phyloP scores from a whole-genome alignment of 2,797 vertebrate genomes.

The Gallinago solitaria region DNA sequence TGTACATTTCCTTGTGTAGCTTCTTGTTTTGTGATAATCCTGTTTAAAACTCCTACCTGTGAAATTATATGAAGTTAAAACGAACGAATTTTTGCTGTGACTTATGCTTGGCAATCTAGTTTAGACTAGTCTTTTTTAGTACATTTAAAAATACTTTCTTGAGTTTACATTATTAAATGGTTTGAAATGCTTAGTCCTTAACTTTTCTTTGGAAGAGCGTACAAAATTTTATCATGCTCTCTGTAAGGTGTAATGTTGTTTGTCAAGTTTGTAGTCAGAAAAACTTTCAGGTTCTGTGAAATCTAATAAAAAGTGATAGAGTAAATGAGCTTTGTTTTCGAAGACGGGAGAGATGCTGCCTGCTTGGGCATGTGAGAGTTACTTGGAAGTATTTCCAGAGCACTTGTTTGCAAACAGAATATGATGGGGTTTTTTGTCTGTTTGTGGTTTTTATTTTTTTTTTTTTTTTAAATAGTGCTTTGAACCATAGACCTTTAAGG shows the following conservation, averaged over 20 bases:
- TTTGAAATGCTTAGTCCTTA: neutral
- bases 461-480: neutral
- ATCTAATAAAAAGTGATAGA: neutral
- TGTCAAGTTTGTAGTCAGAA: neutral
- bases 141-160: neutral
- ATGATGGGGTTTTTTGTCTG: neutral
- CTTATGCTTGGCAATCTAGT: neutral
- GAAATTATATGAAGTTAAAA: neutral
- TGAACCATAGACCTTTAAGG: neutral
- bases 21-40: neutral
- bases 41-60: neutral
- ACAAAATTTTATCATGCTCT: neutral
- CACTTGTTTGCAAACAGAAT: neutral
- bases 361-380: neutral
- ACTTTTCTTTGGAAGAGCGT: neutral
- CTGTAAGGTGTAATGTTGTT: neutral
- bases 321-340: neutral
- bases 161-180: neutral
- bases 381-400: neutral
- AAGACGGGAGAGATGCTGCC: neutral
- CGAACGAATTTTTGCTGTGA: neutral
- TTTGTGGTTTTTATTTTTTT: neutral
- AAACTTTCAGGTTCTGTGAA: neutral
- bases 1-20: neutral
- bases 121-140: neutral